Evolutionary conservation across 2,888 invertebrate genomes (phyloP), one percentile per base, ranked within the genome.

Genomic region (Ptychoptera contaminata): DNA sequence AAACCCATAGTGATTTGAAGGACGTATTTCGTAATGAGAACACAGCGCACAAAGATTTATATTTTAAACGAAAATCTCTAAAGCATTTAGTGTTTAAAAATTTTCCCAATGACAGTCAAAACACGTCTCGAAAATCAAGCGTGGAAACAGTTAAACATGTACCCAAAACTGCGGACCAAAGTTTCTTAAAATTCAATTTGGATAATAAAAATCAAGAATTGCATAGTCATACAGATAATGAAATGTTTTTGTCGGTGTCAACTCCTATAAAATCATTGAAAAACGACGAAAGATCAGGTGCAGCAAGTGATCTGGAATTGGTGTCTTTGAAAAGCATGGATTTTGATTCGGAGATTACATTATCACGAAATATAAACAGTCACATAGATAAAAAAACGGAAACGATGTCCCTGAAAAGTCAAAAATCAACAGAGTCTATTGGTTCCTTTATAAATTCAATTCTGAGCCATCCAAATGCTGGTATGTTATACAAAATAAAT

Each of bases 261-360:
- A 23, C 23, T 23, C 23, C 23, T 23, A 23, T 5, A 5, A 23
- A 23, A 23, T 23, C 23, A 5, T 42, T 42, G 16, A 42, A 34
- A 42, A 16, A 16, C 16, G 63, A 64, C 55, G 65, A 65, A 55
- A 62, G 63, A 57, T 63, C 61, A 55, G 60, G 59, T 53, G 56
- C 61, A 55, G 58, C 62, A 55, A 65, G 62, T 58, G 65, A 64
- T 58, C 59, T 62, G 57, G 65, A 66, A 45, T 61, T 65, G 58
- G 66, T 66, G 59, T 66, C 66, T 49, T 61, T 65, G 56, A 65
- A 64, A 54, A 65, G 65, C 55, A 65, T 65, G 54, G 66, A 66
- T 58, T 66, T 64, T 53, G 65, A 65, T 53, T 59, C 65, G 49
- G 64, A 64, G 57, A 62, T 64, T 55, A 60, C 61, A 55, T 61